Evolutionary conservation across 2,113 vertebrate genomes (phyloP), one percentile per base, ranked within the genome.

Genomic region (Phalacrocorax brasilianus): DNA sequence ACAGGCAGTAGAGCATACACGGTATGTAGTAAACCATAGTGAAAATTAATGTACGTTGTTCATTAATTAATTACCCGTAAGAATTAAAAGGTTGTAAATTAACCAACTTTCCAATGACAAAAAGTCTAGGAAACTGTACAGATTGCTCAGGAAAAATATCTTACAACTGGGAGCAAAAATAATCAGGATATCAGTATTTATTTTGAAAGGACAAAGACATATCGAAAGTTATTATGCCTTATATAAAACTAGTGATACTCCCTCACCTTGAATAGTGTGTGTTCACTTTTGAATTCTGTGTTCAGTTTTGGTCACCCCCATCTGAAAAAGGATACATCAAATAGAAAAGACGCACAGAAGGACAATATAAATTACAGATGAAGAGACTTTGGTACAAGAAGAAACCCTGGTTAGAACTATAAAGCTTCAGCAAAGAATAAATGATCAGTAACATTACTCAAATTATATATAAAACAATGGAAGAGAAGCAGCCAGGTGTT

Each of bases 301-400:
- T 90, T 97, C 96, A 96, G 92, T 96, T 97, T 96, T 96, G 95
- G 95, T 70, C 88, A 97, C 95, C 77, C 97, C 95, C 97, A 97
- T 96, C 96, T 97, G 97, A 89, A 97, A 97, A 97, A 97, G 97
- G 96, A 97, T 96, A 96, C 91, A 97, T 85, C 95, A 97, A 97
- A 95, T 85, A 96, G 97, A 97, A 97, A 93, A 96, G 96, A 96
- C 62, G 92, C 92, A 97, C 86, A 97, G 76, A 96, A 96, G 93
- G 88, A 95, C 47, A 94, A 95, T 42, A 45, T 77, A 81, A 93
- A 85, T 96, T 89, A 92, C 95, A 97, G 83, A 77, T 78, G 49
- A 86, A 91, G 88, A 84, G 63, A 86, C 55, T 63, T 47, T 27
- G 16, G 53, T 63, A 91, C 66, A 89, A 91, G 92, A 94, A 86